Evolutionary conservation across 1,140 invertebrate species (phyloP).

Genomic region (Drosophila pachea): DNA sequence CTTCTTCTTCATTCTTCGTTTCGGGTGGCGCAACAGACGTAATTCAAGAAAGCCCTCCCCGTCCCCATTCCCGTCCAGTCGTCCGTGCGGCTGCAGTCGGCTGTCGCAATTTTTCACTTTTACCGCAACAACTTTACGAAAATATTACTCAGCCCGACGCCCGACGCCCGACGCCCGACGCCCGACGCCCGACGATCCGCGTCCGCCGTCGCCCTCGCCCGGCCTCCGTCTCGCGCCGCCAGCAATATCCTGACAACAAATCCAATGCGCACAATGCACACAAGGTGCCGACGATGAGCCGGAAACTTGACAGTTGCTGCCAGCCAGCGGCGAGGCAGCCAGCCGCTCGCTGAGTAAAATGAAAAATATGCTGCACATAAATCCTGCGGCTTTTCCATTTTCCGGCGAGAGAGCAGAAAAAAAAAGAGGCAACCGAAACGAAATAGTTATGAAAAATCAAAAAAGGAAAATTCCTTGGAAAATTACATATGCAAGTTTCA

Average conservation of each 20-base stretch:
- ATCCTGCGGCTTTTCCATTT: slow-evolving; percentile 63
- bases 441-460: slow-evolving; percentile 17
- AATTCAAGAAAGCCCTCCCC: slow-evolving; percentile 46
- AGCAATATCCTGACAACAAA: slow-evolving; percentile 74
- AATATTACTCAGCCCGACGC: slow-evolving; percentile 61
- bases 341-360: slow-evolving; percentile 41
- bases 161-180: slow-evolving; percentile 34
- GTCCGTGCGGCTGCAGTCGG: neutral
- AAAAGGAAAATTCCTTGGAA: slow-evolving; percentile 29
- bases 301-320: slow-evolving; percentile 65
- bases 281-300: slow-evolving; percentile 69
- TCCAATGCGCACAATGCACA: slow-evolving; percentile 62
- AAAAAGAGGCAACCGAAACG: neutral
- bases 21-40: slow-evolving; percentile 27
- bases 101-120: slow-evolving; percentile 72
- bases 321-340: slow-evolving; percentile 31
- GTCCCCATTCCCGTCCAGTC: neutral
- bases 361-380: slow-evolving; percentile 73
- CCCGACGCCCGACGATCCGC: neutral
- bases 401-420: slow-evolving; percentile 2
- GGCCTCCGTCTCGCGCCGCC: neutral
- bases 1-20: neutral
- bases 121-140: slow-evolving; percentile 73
- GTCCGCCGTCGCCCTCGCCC: too few species aligned
- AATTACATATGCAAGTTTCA: slow-evolving; percentile 57